Conservation (phyloP, 2,888 invertebrate species). For the Iphiclides podalirius region DNA sequence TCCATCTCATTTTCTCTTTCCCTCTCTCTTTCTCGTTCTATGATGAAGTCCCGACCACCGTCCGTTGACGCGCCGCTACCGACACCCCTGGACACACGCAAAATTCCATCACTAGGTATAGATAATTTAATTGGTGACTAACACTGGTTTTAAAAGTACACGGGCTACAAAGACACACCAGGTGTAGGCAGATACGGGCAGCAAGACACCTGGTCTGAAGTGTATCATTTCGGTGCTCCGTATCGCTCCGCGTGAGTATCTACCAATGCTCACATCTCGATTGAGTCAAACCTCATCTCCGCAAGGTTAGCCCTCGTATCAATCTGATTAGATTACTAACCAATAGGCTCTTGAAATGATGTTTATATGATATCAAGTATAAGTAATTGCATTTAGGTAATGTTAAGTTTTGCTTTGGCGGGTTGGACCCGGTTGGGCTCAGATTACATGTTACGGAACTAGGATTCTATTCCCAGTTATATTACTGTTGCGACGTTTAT, state of each 20-base stretch:
- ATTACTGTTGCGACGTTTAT: too few relatives aligned
- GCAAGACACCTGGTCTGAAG: constrained; percentile 38
- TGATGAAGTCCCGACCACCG: constrained; percentile 48
- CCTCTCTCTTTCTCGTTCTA: constrained; percentile 69
- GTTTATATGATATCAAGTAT: too few relatives aligned
- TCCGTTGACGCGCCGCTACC: constrained; percentile 45
- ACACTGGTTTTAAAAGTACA: too few relatives aligned
- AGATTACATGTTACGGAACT: too few relatives aligned
- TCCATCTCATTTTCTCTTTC: constrained; percentile 62
- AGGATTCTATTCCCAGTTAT: too few relatives aligned
- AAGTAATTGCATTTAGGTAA: too few relatives aligned
- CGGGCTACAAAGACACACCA: constrained; percentile 42
- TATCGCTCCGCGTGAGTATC: background rate
- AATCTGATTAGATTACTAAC: background rate
- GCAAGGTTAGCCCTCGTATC: background rate
- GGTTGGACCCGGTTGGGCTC: too few relatives aligned
- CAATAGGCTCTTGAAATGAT: background rate
- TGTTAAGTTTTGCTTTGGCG: too few relatives aligned
- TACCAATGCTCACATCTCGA: constrained; percentile 11
- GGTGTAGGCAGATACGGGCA: constrained; percentile 48
- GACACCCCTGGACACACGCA: constrained; percentile 52
- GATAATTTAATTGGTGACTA: too few relatives aligned
- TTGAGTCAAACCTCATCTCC: constrained; percentile 37
- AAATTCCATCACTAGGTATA: background rate
- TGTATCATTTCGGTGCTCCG: constrained; percentile 13